Percentiles rank a stretch among this genome's conserved stretches.
These are phyloP conservation scores for Ciconia boyciana DNA, from an alignment of 2,113 vertebrate genomes.

Conservation along the genomic window DNA sequence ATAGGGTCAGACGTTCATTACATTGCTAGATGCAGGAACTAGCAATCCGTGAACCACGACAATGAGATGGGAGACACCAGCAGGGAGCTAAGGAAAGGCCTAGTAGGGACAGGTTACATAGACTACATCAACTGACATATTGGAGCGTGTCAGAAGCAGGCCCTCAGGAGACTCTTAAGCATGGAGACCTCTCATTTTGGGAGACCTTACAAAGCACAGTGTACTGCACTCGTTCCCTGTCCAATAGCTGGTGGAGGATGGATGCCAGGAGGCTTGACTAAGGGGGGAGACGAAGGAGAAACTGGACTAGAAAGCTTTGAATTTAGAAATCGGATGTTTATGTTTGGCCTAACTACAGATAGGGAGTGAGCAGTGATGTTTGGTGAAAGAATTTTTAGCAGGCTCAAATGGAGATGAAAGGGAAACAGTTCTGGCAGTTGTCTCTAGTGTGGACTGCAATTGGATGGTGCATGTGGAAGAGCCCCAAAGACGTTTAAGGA, in stretches of 20 bases:
- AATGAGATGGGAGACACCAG: not conserved
- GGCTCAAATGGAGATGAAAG: not conserved
- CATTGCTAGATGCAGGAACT: not conserved
- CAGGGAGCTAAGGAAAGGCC: not conserved
- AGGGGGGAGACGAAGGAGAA: not conserved
- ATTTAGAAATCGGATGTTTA: not conserved
- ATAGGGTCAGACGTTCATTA: not conserved
- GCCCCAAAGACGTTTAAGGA: not conserved
- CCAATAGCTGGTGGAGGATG: not conserved
- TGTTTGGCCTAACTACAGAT: not conserved
- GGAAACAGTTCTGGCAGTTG: not conserved
- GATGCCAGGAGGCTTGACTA: not conserved
- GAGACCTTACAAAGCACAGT: not conserved
- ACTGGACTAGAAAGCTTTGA: not conserved
- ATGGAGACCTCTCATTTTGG: not conserved
- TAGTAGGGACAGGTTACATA: not conserved
- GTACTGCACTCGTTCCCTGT: not conserved
- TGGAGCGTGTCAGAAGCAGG: not conserved
- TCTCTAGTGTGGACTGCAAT: not conserved
- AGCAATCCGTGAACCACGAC: not conserved
- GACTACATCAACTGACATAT: not conserved
- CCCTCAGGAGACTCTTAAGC: not conserved
- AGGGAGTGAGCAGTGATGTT: not conserved
- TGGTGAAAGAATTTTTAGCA: not conserved
- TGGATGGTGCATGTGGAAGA: not conserved